phyloP scores from a whole-genome alignment of 2,113 vertebrate genomes.

The Dasyurus viverrinus region DNA sequence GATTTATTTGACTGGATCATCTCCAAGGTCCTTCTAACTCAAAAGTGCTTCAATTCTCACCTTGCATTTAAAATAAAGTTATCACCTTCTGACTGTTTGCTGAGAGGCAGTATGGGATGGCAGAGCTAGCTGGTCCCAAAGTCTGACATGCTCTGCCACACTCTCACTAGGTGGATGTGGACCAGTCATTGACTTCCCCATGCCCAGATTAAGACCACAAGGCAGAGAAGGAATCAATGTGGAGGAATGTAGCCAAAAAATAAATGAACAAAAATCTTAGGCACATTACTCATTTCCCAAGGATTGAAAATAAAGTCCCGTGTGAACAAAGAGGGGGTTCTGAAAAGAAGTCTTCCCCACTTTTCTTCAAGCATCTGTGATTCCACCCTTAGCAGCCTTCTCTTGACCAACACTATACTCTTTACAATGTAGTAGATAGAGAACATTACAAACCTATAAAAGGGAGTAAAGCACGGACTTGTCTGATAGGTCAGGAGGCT shows the following conservation, averaged over 20 bases:
- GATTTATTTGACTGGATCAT: background rate
- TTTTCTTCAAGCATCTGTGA: background rate
- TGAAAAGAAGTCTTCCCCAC: slow-evolving; percentile 6
- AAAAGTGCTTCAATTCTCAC: background rate
- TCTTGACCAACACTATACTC: background rate
- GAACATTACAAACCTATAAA: too few species aligned
- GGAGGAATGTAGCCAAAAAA: background rate
- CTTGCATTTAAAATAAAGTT: background rate
- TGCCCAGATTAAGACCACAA: background rate
- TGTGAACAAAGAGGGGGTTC: slow-evolving; percentile 33
- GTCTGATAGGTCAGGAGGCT: background rate
- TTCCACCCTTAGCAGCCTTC: background rate
- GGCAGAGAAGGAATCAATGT: background rate
- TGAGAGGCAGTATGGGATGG: background rate
- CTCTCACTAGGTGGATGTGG: background rate
- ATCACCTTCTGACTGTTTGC: background rate
- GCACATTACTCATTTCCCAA: slow-evolving; percentile 45
- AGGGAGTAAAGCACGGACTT: background rate
- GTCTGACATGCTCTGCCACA: background rate
- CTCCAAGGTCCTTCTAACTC: background rate
- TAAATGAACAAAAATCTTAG: background rate
- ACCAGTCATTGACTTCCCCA: background rate
- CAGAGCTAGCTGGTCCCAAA: background rate
- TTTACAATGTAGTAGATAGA: background rate
- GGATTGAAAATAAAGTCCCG: slow-evolving; percentile 47